Evolutionary conservation across 2,888 invertebrate species (phyloP).

Genomic region (Pandemis corylana): DNA sequence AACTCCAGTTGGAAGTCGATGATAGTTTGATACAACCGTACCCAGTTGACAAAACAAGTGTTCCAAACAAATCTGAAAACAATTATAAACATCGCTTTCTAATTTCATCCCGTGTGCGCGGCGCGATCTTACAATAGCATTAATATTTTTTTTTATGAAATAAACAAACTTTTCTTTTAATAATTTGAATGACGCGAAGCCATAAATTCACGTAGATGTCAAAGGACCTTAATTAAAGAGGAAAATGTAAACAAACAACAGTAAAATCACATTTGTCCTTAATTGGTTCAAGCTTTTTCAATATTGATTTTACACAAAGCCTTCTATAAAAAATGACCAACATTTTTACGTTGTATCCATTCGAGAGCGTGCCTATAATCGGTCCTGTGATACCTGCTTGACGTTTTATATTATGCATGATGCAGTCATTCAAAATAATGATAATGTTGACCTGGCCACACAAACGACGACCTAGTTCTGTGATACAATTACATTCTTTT

Average conservation of each 20-base stretch:
- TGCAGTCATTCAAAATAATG: conserved; percentile 33
- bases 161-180: background rate
- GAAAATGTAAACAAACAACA: background rate
- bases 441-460: conserved; percentile 33
- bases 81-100: background rate
- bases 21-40: too few relatives aligned
- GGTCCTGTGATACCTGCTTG: conserved; percentile 10
- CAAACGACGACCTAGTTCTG: conserved; percentile 37
- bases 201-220: background rate
- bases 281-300: background rate
- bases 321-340: background rate
- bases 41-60: background rate
- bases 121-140: background rate
- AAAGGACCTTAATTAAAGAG: background rate
- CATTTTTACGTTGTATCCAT: conserved; percentile 3
- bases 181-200: background rate
- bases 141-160: background rate
- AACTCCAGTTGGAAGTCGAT: too few relatives aligned
- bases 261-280: background rate
- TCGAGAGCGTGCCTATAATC: conserved; percentile 38
- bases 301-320: conserved; percentile 1
- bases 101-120: background rate
- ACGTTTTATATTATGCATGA: conserved; percentile 27
- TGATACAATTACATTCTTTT: conserved; percentile 29
- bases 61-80: background rate